These are phyloP conservation scores for Acanthopleura granulata DNA, from an alignment of 2,888 invertebrate species.

Conservation along the genomic window DNA sequence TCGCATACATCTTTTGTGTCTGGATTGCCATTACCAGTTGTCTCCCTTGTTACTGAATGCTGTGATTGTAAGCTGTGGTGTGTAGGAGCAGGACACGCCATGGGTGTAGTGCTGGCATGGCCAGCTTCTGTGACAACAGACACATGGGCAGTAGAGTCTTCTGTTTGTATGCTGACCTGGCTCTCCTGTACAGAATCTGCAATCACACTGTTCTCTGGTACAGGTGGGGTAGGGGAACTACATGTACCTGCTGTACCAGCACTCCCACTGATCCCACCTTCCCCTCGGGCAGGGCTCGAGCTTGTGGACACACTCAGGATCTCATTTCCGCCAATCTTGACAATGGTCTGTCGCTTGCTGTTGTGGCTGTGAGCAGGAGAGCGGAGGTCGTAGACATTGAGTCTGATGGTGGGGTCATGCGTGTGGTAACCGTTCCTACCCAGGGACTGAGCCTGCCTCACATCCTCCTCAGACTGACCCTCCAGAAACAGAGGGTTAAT, in stretches of 20 bases:
- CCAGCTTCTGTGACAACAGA: not conserved
- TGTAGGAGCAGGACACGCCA: not conserved
- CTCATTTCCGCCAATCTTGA: not conserved
- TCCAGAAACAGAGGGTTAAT: slow-evolving; percentile 55
- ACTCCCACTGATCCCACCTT: not conserved
- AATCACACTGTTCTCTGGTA: not conserved
- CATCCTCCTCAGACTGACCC: slow-evolving; percentile 17
- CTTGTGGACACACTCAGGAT: not conserved
- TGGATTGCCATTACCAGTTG: not conserved
- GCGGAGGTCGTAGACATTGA: slow-evolving; percentile 5
- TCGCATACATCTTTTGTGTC: not conserved
- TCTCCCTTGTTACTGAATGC: not conserved
- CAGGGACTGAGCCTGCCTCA: not conserved
- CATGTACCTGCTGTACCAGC: not conserved
- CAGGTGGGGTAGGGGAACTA: not conserved
- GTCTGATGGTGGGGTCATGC: not conserved
- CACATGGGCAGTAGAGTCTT: not conserved
- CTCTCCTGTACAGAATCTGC: not conserved
- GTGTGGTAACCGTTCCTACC: not conserved
- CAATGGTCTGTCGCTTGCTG: not conserved
- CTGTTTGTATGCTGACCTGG: not conserved
- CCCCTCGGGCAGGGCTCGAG: not conserved
- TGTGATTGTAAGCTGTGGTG: not conserved
- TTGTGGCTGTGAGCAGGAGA: not conserved
- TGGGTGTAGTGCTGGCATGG: not conserved